These are phyloP conservation scores for Perognathus longimembris DNA, from an alignment of 2,113 vertebrate genomes.

Conservation along the genomic window DNA sequence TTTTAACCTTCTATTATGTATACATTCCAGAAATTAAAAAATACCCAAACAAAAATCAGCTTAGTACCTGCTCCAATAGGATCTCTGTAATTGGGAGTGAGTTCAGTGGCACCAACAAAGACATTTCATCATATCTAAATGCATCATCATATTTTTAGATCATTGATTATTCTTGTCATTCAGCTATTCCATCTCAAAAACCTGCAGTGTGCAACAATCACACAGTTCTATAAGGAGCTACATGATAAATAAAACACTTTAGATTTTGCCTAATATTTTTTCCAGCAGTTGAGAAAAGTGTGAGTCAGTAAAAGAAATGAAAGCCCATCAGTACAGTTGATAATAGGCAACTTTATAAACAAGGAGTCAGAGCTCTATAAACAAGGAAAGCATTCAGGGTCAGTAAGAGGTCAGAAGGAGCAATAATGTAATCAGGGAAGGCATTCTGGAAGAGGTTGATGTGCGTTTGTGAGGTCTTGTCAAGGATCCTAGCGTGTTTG, in stretches of 20 bases:
- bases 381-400: constrained; percentile 9
- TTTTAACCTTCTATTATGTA: not conserved
- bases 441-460: not conserved
- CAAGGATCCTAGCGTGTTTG: not conserved
- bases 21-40: not conserved
- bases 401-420: constrained; percentile 25
- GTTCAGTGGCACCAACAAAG: not conserved
- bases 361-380: not conserved
- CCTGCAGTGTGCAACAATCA: not conserved
- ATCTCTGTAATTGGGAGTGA: not conserved
- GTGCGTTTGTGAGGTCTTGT: not conserved
- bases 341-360: constrained; percentile 30
- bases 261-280: not conserved
- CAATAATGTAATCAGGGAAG: not conserved
- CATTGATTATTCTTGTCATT: not conserved
- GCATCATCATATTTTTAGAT: not conserved
- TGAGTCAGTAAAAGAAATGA: not conserved
- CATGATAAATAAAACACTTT: not conserved
- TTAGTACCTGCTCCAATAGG: not conserved
- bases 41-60: not conserved
- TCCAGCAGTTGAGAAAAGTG: not conserved
- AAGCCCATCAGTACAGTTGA: not conserved
- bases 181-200: constrained; percentile 5
- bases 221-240: not conserved
- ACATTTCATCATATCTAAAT: not conserved